These are phyloP conservation scores for Struthidea cinerea DNA, from an alignment of 2,113 vertebrate species.

Conservation along the genomic window DNA sequence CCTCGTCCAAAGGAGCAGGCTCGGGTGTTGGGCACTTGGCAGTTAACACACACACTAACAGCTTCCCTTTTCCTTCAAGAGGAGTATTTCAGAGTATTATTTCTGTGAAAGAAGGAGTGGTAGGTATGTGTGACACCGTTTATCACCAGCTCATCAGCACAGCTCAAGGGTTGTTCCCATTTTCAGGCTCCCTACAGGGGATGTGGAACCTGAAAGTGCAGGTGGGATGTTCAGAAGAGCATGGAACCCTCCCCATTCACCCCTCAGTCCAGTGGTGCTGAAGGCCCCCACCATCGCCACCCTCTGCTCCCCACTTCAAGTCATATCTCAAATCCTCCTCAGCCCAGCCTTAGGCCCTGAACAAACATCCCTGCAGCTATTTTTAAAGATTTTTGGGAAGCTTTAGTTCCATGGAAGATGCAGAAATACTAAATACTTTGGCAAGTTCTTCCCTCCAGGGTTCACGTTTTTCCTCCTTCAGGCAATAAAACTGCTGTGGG, in stretches of 20 bases:
- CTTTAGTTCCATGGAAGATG: not conserved
- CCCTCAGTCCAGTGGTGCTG: not conserved
- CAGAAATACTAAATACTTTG: conserved; percentile 49
- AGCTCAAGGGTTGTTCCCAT: not conserved
- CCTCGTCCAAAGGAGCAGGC: not conserved
- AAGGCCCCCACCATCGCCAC: not conserved
- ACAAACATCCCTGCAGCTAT: conserved; percentile 25
- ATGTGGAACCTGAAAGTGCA: not conserved
- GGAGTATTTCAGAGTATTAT: not conserved
- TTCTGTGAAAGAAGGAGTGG: not conserved
- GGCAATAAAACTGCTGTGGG: conserved; percentile 36
- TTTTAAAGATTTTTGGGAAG: conserved; percentile 40
- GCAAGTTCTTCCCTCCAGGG: conserved; percentile 48
- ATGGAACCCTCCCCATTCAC: not conserved
- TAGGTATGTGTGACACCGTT: not conserved
- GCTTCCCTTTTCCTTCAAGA: not conserved
- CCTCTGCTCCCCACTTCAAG: not conserved
- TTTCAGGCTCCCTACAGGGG: not conserved
- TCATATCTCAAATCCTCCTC: not conserved
- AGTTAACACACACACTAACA: not conserved
- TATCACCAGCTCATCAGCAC: not conserved
- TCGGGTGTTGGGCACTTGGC: fast-evolving
- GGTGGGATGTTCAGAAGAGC: not conserved
- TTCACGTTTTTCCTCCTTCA: conserved; percentile 27
- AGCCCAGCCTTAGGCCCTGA: not conserved